Evolutionary conservation across 2,888 invertebrate species (phyloP), one percentile per base, ranked within the genome.

Genomic region (Netelia inedita): DNA sequence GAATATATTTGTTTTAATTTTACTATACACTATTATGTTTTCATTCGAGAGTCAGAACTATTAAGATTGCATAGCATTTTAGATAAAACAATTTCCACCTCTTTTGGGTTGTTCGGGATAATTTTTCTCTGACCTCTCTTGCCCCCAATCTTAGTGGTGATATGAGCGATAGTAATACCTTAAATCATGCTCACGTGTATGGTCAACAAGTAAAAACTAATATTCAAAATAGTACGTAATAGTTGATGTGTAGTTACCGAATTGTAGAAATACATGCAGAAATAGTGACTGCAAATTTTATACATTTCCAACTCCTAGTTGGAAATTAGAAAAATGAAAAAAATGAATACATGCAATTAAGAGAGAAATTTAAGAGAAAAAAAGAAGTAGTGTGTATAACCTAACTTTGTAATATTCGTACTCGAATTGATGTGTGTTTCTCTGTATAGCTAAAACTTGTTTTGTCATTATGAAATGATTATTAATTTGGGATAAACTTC

Each of bases 101-200:
- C n/a, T n/a, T n/a, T n/a, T n/a, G n/a, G n/a, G n/a, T n/a, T n/a
- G n/a, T n/a, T n/a, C n/a, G n/a, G n/a, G n/a, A n/a, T n/a, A n/a
- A n/a, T n/a, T n/a, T n/a, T n/a, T n/a, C n/a, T n/a, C n/a, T n/a
- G n/a, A n/a, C n/a, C n/a, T n/a, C n/a, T n/a, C n/a, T n/a, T n/a
- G n/a, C n/a, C n/a, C n/a, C n/a, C n/a, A n/a, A n/a, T n/a, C n/a
- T n/a, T n/a, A n/a, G n/a, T n/a, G n/a, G n/a, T n/a, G n/a, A n/a
- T n/a, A n/a, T n/a, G n/a, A n/a, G n/a, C n/a, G n/a, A n/a, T n/a
- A n/a, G n/a, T n/a, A n/a, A n/a, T n/a, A n/a, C n/a, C n/a, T n/a
- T n/a, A 71, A 71, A 71, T 55, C 50, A 71, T 71, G 23, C 71
- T 53, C n/a, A 55, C n/a, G 28, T 19, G 14, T n/a, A 14, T 53